phyloP scores from a whole-genome alignment of 2,888 invertebrate species.

The Parascotia fuliginaria region DNA sequence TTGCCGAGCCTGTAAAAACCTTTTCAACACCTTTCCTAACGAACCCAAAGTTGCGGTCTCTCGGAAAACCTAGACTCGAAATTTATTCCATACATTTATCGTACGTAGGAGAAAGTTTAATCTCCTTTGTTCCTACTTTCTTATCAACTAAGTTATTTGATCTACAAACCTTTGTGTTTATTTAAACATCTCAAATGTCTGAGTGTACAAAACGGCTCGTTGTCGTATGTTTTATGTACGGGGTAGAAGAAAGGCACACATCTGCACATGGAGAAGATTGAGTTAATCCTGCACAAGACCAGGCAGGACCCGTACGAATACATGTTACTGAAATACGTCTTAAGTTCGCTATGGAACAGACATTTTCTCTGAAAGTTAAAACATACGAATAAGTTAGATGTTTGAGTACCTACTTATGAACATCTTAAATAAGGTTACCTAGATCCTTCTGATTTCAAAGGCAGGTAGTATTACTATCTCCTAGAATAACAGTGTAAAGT shows the following conservation, averaged over 20 bases:
- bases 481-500: no score
- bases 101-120: no score
- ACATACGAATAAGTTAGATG: neutral
- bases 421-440: no score
- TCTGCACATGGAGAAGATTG: slow-evolving; percentile 82
- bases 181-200: slow-evolving; percentile 74
- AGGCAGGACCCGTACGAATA: slow-evolving; percentile 88
- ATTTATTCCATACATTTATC: no score
- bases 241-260: slow-evolving; percentile 87
- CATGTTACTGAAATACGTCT: slow-evolving; percentile 52
- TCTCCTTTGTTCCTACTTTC: no score
- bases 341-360: slow-evolving; percentile 79
- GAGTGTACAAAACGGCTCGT: slow-evolving; percentile 56
- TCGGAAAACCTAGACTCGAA: no score
- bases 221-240: slow-evolving; percentile 29
- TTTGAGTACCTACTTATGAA: slow-evolving; percentile 7
- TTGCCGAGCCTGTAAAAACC: no score
- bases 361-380: slow-evolving; percentile 79
- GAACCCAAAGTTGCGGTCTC: no score
- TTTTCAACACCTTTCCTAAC: no score
- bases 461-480: no score
- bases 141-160: no score
- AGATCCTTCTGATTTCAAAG: no score
- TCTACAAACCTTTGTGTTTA: slow-evolving; percentile 75
- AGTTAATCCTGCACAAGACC: slow-evolving; percentile 82